phyloP scores from a whole-genome alignment of 2,888 invertebrate genomes.

The Ophion obscuratus region DNA sequence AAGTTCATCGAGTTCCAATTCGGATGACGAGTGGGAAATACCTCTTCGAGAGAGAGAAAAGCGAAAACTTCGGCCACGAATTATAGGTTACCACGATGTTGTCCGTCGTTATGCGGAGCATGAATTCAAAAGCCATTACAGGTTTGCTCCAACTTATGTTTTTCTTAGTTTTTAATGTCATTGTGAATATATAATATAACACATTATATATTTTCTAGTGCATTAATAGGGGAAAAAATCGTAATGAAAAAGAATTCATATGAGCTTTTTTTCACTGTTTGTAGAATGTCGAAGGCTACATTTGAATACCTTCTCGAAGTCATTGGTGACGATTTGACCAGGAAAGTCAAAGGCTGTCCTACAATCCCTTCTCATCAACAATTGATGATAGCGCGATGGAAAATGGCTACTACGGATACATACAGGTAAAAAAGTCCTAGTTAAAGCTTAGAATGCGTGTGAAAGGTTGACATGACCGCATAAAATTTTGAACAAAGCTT shows the following conservation, averaged over 20 bases:
- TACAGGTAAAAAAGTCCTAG: constrained; percentile 56
- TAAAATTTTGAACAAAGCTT: too few relatives aligned
- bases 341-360: constrained; percentile 17
- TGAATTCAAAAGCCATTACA: constrained; percentile 6
- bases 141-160: not conserved
- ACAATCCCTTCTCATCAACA: constrained; percentile 45
- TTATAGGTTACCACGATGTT: not conserved
- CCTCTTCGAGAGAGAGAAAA: not conserved
- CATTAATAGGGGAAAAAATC: not conserved
- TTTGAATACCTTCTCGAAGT: constrained; percentile 23
- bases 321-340: constrained; percentile 30
- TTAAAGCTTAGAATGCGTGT: not conserved
- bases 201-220: not conserved
- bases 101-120: constrained; percentile 1
- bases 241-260: too few relatives aligned
- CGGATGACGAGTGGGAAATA: too few relatives aligned
- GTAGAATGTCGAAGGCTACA: too few relatives aligned
- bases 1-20: too few relatives aligned
- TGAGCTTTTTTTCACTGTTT: too few relatives aligned
- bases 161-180: not conserved
- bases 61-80: constrained; percentile 13
- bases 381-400: constrained; percentile 57
- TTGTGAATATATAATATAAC: not conserved
- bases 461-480: too few relatives aligned
- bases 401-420: constrained; percentile 65